phyloP scores from a whole-genome alignment of 2,113 vertebrate species.

The Rostratula benghalensis region DNA sequence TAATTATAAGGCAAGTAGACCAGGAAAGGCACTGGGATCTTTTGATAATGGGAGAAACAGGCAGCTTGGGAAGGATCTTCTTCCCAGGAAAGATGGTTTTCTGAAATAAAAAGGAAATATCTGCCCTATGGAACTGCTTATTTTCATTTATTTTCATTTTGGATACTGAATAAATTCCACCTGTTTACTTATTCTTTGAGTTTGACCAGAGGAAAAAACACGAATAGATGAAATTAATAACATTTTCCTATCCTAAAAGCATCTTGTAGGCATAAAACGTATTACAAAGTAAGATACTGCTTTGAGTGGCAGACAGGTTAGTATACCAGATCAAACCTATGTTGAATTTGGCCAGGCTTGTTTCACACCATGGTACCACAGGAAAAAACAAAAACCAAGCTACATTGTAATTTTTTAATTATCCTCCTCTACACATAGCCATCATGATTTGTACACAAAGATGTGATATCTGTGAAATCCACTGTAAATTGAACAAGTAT shows the following conservation, averaged over 20 bases:
- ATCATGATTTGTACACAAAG: background rate
- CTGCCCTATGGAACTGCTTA: background rate
- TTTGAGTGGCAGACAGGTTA: background rate
- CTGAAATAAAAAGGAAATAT: background rate
- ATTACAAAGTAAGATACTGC: background rate
- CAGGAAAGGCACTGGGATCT: background rate
- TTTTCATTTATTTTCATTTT: background rate
- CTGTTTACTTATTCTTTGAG: background rate
- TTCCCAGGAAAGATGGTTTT: background rate
- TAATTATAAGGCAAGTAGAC: background rate
- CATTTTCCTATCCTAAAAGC: fast-evolving
- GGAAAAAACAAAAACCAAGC: background rate
- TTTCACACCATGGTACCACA: background rate
- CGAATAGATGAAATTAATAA: background rate
- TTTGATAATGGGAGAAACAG: background rate
- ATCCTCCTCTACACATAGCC: background rate
- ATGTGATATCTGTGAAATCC: background rate
- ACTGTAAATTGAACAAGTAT: background rate
- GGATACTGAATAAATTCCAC: background rate
- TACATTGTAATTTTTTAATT: background rate
- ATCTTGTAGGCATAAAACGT: background rate
- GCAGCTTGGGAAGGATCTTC: background rate
- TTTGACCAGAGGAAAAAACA: background rate
- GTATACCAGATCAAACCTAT: background rate
- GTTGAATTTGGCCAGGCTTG: background rate